phyloP scores from a whole-genome alignment of 2,888 invertebrate genomes.

The Aplocera efformata region DNA sequence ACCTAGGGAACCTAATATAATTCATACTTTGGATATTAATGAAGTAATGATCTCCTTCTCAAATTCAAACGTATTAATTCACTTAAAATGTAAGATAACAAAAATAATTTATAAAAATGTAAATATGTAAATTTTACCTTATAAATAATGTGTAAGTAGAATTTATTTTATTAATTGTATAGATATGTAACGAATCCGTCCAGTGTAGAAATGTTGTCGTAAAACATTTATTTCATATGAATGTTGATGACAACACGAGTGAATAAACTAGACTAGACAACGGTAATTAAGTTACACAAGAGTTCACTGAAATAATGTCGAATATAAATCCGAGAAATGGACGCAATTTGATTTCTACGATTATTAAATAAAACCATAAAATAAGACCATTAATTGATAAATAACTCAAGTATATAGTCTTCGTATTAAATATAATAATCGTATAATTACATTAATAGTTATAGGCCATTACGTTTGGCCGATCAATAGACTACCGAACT shows the following conservation, averaged over 20 bases:
- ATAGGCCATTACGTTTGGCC: no score
- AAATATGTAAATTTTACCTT: conserved; percentile 62
- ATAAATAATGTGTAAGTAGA: conserved; percentile 37
- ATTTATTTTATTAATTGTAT: conserved; percentile 25
- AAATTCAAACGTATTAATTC: conserved; percentile 1
- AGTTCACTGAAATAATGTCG: no score
- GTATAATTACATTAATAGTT: no score
- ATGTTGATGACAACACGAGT: conserved; percentile 2
- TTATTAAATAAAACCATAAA: no score
- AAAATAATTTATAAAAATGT: conserved; percentile 38
- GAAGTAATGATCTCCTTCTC: conserved; percentile 13
- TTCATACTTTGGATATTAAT: not conserved
- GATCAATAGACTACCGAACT: no score
- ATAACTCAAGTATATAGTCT: no score
- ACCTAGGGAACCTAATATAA: no score
- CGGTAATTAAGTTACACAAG: no score
- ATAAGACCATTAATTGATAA: no score
- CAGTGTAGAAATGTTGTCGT: conserved; percentile 69
- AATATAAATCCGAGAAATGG: no score
- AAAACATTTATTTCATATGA: conserved; percentile 1
- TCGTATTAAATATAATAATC: no score
- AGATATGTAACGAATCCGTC: conserved; percentile 44
- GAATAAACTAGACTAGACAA: not conserved
- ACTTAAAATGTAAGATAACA: conserved; percentile 4
- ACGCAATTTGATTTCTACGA: no score